Base-by-base conservation (phyloP, 2,113 vertebrate genomes). In the Oceanodroma tethys region DNA sequence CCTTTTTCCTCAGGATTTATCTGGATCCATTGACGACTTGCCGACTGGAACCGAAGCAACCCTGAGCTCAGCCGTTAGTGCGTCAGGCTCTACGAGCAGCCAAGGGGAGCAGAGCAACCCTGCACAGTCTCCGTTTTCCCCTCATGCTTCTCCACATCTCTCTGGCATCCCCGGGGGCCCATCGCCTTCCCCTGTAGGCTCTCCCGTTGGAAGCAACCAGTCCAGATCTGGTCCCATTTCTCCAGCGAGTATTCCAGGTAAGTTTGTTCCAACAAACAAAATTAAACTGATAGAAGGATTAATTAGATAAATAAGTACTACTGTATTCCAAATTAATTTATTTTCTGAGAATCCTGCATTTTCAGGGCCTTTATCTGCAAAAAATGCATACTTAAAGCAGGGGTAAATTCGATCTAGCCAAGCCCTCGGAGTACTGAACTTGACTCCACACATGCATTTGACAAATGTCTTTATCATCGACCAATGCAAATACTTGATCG, bases 11-110 rank as follows among this genome's bases (percentile, higher is more conserved):
- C 98, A 99, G 99, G 99, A 99, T 98, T 98, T 99, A 95, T 99
- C 99, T 89, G 99, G 99, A 97, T 99, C 99, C 71, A 99, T 99
- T 84, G 99, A 99, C 6, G 99, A 99, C 98, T 98, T 99, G 96
- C 99, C 99, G 91, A 99, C 99, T 6, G 99, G 99, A 97, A 99
- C 99, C 0, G 99, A 99, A 97, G 99, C 98, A 16, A 98, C 99
- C 8, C 94, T 99, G 97, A 99, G 99, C 97, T 99, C 99, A 34
- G 99, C 98, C 0, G 98, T 98, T 84, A 98, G 98, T 0, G 99
- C 98, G 0, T 98, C 98, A 3, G 99, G 99, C 94, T 99, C 99
- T 91, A 99, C 98, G 0, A 99, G 99, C 96, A 99, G 99, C 98
- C 99, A 99, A 79, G 99, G 99, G 48, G 99, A 99, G 93, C 99